Evolutionary conservation across 2,797 vertebrate species (phyloP).

Genomic region (Pseudochirops cupreus): DNA sequence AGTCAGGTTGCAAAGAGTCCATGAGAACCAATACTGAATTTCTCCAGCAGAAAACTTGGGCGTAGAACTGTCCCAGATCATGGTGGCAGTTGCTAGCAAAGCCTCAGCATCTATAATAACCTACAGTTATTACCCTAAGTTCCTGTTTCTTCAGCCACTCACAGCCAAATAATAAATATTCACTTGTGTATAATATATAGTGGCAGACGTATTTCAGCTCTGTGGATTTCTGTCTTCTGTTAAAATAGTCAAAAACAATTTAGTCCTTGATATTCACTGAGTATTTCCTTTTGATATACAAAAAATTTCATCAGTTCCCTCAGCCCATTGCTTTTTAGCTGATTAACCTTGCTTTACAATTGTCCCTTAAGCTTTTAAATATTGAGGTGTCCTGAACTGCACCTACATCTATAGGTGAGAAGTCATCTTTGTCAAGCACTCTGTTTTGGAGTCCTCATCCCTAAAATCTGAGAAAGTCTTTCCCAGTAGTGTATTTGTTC

Average conservation of each 20-base stretch:
- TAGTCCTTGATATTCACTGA: background rate
- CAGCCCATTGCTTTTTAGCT: background rate
- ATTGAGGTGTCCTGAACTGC: background rate
- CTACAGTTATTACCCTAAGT: background rate
- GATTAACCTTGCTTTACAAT: background rate
- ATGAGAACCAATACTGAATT: background rate
- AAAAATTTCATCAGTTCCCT: background rate
- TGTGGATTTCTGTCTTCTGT: background rate
- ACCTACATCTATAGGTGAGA: background rate
- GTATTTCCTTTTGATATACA: background rate
- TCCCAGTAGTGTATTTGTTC: background rate
- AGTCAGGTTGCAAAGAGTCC: background rate
- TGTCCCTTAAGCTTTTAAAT: background rate
- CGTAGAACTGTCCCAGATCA: background rate
- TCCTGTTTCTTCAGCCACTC: background rate
- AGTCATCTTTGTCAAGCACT: background rate
- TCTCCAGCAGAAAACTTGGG: background rate
- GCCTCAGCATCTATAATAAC: background rate
- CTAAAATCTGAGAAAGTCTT: background rate
- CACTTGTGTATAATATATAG: background rate
- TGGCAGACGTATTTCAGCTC: background rate
- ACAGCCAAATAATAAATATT: background rate
- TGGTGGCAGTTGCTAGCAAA: background rate
- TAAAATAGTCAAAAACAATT: background rate
- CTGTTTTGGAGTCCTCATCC: background rate